Evolutionary conservation across 53 echinoderm and acorn worm genomes (phyloP).

Genomic region (Luidia sarsii): DNA sequence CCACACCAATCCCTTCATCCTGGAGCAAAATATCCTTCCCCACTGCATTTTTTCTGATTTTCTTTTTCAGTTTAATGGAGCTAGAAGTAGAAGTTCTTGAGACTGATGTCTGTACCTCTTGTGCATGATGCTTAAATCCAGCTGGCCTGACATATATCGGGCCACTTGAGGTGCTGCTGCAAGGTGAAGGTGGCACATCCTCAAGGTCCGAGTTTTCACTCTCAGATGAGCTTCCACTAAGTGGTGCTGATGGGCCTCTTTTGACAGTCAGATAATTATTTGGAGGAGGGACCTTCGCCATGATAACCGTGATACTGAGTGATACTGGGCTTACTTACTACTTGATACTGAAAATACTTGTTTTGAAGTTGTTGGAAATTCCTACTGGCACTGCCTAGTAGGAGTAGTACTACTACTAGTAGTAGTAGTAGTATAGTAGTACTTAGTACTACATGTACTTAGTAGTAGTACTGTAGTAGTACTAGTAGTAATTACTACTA

Average conservation of each 20-base stretch:
- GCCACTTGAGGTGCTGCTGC: slow-evolving; percentile 95
- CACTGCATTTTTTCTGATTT: slow-evolving; percentile 28
- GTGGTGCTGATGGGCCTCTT: slow-evolving; percentile 81
- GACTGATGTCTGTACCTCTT: slow-evolving; percentile 66
- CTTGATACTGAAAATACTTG: not conserved
- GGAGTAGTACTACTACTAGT: not conserved
- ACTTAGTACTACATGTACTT: not conserved
- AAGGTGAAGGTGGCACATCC: slow-evolving; percentile 90
- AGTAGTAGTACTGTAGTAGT: not conserved
- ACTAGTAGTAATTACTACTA: too few species aligned
- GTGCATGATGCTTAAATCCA: slow-evolving; percentile 88
- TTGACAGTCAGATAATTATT: slow-evolving; percentile 37
- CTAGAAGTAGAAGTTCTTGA: not conserved
- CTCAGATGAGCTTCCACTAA: slow-evolving; percentile 84
- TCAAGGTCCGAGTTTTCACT: slow-evolving; percentile 90
- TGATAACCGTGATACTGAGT: slow-evolving; percentile 5
- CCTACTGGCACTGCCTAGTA: not conserved
- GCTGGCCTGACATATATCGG: slow-evolving; percentile 87
- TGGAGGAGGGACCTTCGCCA: slow-evolving; percentile 46
- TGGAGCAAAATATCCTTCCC: not conserved
- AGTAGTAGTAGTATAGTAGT: too few species aligned
- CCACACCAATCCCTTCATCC: not conserved
- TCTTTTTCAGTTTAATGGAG: slow-evolving; percentile 60
- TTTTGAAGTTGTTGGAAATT: not conserved
- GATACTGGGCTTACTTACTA: not conserved